Percentiles rank a stretch among this genome's conserved stretches.
These are phyloP conservation scores for Synanthedon tipuliformis DNA, from an alignment of 2,888 invertebrate species.

Conservation along the genomic window DNA sequence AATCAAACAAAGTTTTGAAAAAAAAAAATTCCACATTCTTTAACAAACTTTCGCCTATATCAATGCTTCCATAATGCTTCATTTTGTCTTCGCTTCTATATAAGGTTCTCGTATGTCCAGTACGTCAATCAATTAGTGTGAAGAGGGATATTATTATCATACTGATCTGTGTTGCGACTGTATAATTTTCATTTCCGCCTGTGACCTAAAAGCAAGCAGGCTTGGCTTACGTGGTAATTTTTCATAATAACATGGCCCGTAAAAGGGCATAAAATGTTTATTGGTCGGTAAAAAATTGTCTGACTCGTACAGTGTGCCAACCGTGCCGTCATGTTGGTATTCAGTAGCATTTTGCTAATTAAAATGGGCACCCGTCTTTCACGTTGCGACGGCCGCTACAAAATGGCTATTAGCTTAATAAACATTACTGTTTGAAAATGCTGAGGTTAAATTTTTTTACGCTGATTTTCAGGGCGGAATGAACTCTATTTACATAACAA, in stretches of 20 bases:
- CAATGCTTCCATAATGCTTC: too few relatives aligned
- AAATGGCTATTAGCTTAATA: constrained; percentile 35
- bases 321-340: constrained; percentile 5
- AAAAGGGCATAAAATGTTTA: constrained; percentile 38
- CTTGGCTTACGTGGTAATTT: constrained; percentile 20
- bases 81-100: too few relatives aligned
- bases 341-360: constrained; percentile 39
- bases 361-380: constrained; percentile 45
- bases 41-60: too few relatives aligned
- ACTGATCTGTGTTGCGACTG: constrained; percentile 5
- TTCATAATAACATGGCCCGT: constrained; percentile 22
- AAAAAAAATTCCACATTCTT: too few relatives aligned
- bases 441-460: not conserved
- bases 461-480: not conserved
- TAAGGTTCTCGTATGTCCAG: too few relatives aligned
- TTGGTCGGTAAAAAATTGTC: constrained; percentile 24
- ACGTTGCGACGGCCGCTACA: constrained; percentile 26
- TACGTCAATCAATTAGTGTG: too few relatives aligned
- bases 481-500: too few relatives aligned
- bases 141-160: too few relatives aligned
- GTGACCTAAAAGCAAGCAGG: constrained; percentile 7
- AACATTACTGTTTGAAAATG: constrained; percentile 9
- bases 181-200: constrained; percentile 7
- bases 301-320: constrained; percentile 19
- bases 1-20: too few relatives aligned